These are phyloP conservation scores for Xenopus laevis DNA, from an alignment of 2,113 vertebrate species.

Conservation along the genomic window DNA sequence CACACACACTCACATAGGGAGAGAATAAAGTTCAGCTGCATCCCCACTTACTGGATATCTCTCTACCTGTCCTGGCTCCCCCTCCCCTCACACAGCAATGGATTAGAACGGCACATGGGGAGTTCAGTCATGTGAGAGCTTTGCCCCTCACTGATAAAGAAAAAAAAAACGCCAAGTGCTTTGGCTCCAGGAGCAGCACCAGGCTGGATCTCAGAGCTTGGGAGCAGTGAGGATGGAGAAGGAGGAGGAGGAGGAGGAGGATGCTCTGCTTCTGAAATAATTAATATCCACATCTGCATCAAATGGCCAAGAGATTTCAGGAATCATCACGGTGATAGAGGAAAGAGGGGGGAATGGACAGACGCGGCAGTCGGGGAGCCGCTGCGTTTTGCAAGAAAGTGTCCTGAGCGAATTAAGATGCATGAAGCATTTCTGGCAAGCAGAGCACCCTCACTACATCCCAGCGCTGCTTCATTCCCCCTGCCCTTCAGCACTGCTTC, in stretches of 20 bases:
- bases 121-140: neutral
- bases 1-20: neutral
- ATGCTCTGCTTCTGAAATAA: constrained; percentile 4
- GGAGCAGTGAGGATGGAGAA: neutral
- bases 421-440: constrained; percentile 64
- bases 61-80: neutral
- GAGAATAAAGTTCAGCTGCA: constrained; percentile 29
- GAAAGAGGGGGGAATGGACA: constrained; percentile 1
- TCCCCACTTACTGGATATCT: constrained; percentile 14
- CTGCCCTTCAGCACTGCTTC: constrained; percentile 51
- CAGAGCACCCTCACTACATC: constrained; percentile 56
- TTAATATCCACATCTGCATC: constrained; percentile 28
- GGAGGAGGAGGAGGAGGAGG: neutral
- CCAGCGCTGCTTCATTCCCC: constrained; percentile 61
- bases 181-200: neutral
- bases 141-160: neutral
- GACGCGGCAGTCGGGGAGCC: neutral
- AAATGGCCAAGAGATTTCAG: constrained; percentile 16
- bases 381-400: constrained; percentile 40
- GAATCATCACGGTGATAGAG: neutral
- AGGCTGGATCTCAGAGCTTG: constrained; percentile 3
- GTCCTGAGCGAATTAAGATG: constrained; percentile 66
- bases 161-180: too few relatives aligned
- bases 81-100: neutral
- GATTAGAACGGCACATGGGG: neutral